Conservation (phyloP, 2,113 vertebrate genomes). For the Atlantisia rogersi region DNA sequence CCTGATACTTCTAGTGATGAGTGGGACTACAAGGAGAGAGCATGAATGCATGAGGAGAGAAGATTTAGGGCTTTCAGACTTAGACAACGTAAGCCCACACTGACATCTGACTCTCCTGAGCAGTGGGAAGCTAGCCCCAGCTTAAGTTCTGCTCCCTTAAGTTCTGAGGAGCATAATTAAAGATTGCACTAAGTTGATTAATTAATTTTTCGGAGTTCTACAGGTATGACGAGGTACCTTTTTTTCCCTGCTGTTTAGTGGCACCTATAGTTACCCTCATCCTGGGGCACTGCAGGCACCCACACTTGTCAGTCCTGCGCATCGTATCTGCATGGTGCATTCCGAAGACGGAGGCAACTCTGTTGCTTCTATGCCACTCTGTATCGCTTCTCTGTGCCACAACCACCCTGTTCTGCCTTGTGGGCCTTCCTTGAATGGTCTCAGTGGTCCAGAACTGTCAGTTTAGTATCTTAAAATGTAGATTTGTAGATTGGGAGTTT, state of each 20-base stretch:
- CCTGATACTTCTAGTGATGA: neutral
- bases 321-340: accelerated
- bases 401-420: neutral
- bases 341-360: neutral
- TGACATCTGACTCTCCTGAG: neutral
- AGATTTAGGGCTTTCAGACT: neutral
- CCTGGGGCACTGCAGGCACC: neutral
- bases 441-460: neutral
- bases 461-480: neutral
- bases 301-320: accelerated
- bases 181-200: neutral
- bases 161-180: neutral
- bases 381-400: neutral
- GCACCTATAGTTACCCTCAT: neutral
- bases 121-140: neutral
- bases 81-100: neutral
- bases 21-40: neutral
- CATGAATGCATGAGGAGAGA: neutral
- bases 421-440: neutral
- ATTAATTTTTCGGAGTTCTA: neutral
- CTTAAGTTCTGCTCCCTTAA: neutral
- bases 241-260: neutral
- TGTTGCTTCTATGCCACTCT: neutral
- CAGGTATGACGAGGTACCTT: neutral
- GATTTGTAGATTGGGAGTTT: neutral